Base-by-base conservation (phyloP, 2,797 vertebrate species). In the Lepus townsendii region DNA sequence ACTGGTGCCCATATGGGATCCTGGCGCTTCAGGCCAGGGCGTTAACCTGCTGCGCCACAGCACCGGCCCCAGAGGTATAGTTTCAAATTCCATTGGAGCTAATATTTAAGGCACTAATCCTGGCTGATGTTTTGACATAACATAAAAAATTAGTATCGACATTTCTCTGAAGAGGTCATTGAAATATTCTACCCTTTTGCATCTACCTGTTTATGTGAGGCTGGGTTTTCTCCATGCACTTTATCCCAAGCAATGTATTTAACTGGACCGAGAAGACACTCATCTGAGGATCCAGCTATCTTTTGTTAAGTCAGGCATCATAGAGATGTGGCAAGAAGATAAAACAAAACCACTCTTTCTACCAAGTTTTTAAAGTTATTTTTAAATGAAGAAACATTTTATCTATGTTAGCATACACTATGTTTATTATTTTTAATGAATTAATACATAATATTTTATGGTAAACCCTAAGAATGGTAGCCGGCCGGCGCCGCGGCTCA, bases 281-380 rank as follows among this genome's bases (percentile, higher is more conserved):
- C 8, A 78, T 75, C 22, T 63, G 60, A 88, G 2, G 60, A 73
- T 42, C 24, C 26, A 88, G 50, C 26, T 88, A 63, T 87, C 26
- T 47, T 75, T 52, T 82, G 19, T 52, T 79, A 68, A 68, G 38
- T 20, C 57, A 73, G 38, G 72, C n/a, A 69, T 83, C 77, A 72
- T 9, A 42, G n/a, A 92, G 32, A 88, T 66, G 83, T 93, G 50
- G 7, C 10, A 95, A 96, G 71, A 38, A 71, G n/a, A 17, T 78
- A 66, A 94, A 83, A 71, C 2, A 86, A 82, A 75, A 38, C 69
- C 17, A 79, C 20, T 83, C 42, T 94, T 93, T n/a, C 10, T 57
- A 72, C 47, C 27, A 38, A 60, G 35, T 52, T 19, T 73, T 76
- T 83, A 83, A 91, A 52, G 27, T 77, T 86, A 38, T 54, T 88